Conservation (phyloP, 2,888 invertebrate species). For the Uropetala carovei region DNA sequence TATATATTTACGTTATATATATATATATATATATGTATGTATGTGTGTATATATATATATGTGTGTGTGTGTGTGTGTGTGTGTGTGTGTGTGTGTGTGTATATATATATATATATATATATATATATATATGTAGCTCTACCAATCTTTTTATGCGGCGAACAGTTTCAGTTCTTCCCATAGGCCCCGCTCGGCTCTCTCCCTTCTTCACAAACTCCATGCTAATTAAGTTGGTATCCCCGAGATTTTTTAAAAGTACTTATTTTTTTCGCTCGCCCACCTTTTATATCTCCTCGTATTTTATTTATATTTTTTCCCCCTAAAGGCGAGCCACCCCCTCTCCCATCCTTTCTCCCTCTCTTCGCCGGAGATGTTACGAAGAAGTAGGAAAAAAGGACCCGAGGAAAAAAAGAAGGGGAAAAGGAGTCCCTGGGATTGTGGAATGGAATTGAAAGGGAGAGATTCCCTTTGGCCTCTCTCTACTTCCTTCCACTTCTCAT, state of each 20-base stretch:
- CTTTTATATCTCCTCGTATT: not conserved
- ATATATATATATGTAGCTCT: too few species aligned
- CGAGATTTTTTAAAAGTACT: not conserved
- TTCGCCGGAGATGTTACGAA: not conserved
- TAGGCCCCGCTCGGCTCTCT: not conserved
- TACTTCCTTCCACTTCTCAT: not conserved
- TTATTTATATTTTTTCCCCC: conserved; percentile 11
- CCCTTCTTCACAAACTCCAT: conserved; percentile 1
- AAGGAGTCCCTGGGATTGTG: too few species aligned
- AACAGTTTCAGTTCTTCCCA: too few species aligned
- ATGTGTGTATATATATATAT: too few species aligned
- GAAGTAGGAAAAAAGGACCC: not conserved
- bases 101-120: too few species aligned
- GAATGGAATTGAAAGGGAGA: conserved; percentile 45
- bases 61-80: too few species aligned
- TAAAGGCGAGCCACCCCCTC: conserved; percentile 31
- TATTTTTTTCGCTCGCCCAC: not conserved
- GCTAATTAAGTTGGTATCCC: conserved; percentile 18
- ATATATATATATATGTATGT: too few species aligned
- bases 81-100: too few species aligned
- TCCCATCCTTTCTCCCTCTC: too few species aligned
- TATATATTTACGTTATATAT: too few species aligned
- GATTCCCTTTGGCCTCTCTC: not conserved
- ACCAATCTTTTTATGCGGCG: too few species aligned
- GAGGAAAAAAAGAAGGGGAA: too few species aligned